phyloP scores from a whole-genome alignment of 2,888 invertebrate genomes.

The Sympetrum striolatum region DNA sequence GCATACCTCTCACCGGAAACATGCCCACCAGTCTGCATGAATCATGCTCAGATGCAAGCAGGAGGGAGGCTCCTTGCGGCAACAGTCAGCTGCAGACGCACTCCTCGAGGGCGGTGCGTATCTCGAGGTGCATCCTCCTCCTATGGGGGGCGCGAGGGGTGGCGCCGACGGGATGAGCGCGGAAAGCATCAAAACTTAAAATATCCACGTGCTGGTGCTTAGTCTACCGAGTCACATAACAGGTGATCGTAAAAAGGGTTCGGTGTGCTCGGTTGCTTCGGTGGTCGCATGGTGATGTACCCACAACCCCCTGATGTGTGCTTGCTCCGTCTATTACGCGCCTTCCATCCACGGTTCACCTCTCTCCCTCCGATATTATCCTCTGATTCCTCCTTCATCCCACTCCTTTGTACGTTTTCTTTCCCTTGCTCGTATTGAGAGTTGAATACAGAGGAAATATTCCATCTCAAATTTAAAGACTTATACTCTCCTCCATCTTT shows the following conservation, averaged over 20 bases:
- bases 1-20: neutral
- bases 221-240: constrained; percentile 5
- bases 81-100: neutral
- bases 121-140: too few relatives aligned
- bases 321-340: neutral
- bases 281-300: neutral
- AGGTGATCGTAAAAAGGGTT: constrained; percentile 3
- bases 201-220: neutral
- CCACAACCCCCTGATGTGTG: too few relatives aligned
- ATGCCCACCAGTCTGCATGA: neutral
- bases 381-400: neutral
- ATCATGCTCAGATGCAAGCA: neutral
- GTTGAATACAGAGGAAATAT: too few relatives aligned
- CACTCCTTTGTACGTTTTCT: neutral
- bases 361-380: too few relatives aligned
- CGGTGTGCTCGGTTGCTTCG: neutral
- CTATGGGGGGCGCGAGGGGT: neutral
- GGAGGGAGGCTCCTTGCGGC: neutral
- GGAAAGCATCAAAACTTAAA: neutral
- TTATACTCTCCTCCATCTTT: neutral
- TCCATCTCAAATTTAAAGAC: neutral
- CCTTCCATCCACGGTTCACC: neutral
- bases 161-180: neutral
- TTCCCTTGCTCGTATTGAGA: too few relatives aligned
- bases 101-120: neutral